Base-by-base conservation (phyloP, 2,797 vertebrate genomes). In the Crocodylus rhombifer region DNA sequence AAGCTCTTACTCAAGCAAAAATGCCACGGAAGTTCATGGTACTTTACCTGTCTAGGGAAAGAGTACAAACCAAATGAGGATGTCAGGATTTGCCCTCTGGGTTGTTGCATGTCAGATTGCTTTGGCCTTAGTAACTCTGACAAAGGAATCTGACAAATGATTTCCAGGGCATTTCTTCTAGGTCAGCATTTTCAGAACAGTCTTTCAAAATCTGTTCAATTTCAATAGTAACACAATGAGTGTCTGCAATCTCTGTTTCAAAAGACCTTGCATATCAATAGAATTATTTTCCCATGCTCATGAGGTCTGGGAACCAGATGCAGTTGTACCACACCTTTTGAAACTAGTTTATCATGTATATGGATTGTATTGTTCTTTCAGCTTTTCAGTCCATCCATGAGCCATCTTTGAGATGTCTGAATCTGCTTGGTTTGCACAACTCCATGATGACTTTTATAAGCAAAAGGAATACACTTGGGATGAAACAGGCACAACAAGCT, bases 121-220 rank as follows among this genome's bases (percentile, higher is more conserved):
- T 42, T 42, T 42, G 42, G 42, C 13, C 36, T 73, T 73, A 51
- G 51, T 73, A 23, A 23, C 36, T 73, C 14, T 42, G 26, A 63
- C n/a, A 82, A 82, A 95, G 83, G 2, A 7, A 28, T 5, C 73
- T 92, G 88, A 89, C 58, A 87, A 82, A 89, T 58, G 58, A 62
- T 63, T 96, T 92, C 80, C 63, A 93, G 74, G 25, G 13, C n/a
- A 86, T 13, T 30, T 61, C 57, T 84, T 73, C 62, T 80, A 88
- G 57, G 55, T 92, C 90, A 95, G 82, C 86, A 82, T 1, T 83
- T 95, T 92, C 67, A 33, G 26, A 92, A 42, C 69, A 94, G 76
- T 14, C 64, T 90, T 95, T 90, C 83, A 84, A 71, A 91, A 84
- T n/a, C 67, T 55, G 78, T n/a, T 87, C 74, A 51, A 71, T 76